Conservation (phyloP, 2,888 invertebrate species). For the Lacanobia oleracea region DNA sequence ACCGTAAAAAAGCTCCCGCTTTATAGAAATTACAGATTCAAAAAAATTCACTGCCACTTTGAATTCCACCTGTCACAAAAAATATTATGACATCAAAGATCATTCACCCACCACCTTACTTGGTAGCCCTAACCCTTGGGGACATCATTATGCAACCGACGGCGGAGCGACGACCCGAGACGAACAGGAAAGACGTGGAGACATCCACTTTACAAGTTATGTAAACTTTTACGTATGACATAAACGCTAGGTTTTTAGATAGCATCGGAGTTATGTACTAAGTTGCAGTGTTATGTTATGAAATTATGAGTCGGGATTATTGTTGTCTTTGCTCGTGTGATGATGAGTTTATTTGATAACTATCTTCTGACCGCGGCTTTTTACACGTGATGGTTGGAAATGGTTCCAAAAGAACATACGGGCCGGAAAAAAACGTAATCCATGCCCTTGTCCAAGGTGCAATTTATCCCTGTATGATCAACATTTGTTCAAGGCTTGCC, state of each 20-base stretch:
- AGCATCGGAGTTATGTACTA: constrained; percentile 31
- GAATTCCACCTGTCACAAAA: neutral
- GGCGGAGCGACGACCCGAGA: constrained; percentile 62
- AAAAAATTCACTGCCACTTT: no score
- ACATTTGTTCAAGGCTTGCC: no score
- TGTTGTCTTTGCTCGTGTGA: neutral
- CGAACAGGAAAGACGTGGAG: constrained; percentile 58
- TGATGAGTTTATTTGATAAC: neutral
- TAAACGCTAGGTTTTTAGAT: constrained; percentile 23
- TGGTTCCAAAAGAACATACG: no score
- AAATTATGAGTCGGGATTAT: no score
- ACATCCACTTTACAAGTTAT: constrained; percentile 41
- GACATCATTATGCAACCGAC: constrained; percentile 69
- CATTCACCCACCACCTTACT: constrained; percentile 12
- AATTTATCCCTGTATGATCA: no score
- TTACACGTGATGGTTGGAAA: no score
- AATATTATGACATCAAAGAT: constrained; percentile 17
- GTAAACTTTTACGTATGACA: constrained; percentile 44
- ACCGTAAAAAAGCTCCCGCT: no score
- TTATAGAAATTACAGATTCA: no score
- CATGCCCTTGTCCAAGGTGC: no score
- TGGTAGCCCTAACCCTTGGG: constrained; percentile 43
- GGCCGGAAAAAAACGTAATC: no score
- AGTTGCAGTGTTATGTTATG: neutral
- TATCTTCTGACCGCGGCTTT: no score